These are phyloP conservation scores for Oncorhynchus mykiss DNA, from an alignment of 2,113 vertebrate genomes.

Conservation along the genomic window DNA sequence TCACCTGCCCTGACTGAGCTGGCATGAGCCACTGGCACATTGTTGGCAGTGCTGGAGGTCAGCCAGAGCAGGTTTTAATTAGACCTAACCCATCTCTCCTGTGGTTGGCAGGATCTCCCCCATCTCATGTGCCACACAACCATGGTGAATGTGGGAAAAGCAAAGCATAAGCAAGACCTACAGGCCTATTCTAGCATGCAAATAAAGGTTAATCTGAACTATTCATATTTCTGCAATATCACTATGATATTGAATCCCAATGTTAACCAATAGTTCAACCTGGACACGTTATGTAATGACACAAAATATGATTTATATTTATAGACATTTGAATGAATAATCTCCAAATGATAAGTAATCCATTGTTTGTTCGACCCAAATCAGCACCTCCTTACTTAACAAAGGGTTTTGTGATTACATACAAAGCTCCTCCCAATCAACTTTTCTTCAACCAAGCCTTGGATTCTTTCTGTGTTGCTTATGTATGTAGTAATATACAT, in stretches of 20 bases:
- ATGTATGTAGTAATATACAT: neutral
- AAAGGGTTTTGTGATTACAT: neutral
- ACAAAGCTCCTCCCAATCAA: neutral
- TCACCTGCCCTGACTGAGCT: conserved; percentile 49
- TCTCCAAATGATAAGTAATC: too few species aligned
- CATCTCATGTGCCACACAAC: neutral
- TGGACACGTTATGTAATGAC: neutral
- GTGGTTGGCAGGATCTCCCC: neutral
- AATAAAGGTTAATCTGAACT: too few species aligned
- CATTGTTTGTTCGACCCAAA: neutral
- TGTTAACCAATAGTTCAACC: neutral
- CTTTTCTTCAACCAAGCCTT: neutral
- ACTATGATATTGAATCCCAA: too few species aligned
- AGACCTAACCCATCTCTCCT: conserved; percentile 51
- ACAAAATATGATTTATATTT: too few species aligned
- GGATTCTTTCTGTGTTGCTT: neutral
- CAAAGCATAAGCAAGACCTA: too few species aligned
- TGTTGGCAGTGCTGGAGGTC: conserved; percentile 55
- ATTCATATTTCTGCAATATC: too few species aligned
- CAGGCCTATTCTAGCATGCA: too few species aligned
- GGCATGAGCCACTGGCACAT: conserved; percentile 48
- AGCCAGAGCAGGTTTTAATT: conserved; percentile 63
- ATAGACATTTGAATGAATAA: too few species aligned
- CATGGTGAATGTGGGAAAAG: too few species aligned
- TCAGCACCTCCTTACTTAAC: neutral